A percentile compares a stretch with the other conserved stretches of the same genome.
Evolutionary conservation across 37 sponge, comb jelly and placozoan genomes (phyloP).

Genomic region (Ephydatia muelleri): DNA sequence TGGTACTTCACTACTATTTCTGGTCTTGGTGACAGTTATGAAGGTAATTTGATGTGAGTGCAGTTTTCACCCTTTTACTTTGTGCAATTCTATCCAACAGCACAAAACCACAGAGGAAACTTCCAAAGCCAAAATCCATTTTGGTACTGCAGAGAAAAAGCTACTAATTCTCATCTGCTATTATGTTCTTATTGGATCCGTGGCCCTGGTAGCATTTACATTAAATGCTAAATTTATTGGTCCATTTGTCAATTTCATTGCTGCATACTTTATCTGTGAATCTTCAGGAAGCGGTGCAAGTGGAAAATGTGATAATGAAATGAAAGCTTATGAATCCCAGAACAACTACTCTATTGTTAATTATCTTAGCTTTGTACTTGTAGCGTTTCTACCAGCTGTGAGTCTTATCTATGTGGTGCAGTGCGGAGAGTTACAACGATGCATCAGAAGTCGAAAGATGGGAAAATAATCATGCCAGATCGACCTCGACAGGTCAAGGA

Average conservation of each 20-base stretch:
- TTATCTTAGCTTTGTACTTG: constrained; percentile 2
- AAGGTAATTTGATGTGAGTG: background rate
- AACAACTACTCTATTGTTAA: background rate
- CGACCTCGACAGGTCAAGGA: too few relatives aligned
- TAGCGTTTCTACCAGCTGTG: constrained; percentile 26
- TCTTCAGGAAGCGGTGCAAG: background rate
- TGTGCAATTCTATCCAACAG: background rate
- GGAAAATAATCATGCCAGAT: too few relatives aligned
- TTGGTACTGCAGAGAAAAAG: background rate
- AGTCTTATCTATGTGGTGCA: constrained; percentile 15
- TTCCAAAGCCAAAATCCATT: background rate
- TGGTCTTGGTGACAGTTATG: background rate
- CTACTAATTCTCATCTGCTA: constrained; percentile 23
- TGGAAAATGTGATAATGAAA: background rate
- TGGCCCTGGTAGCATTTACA: constrained; percentile 12
- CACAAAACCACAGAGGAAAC: background rate
- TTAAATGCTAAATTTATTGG: background rate
- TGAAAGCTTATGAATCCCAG: background rate
- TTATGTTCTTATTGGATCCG: constrained; percentile 8
- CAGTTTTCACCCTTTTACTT: background rate
- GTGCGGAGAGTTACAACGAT: background rate
- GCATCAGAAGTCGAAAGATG: too few relatives aligned
- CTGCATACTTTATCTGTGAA: constrained; percentile 18
- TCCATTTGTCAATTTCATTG: background rate
- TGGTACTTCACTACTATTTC: background rate